phyloP scores from a whole-genome alignment of 2,797 vertebrate genomes.

The Huso huso region DNA sequence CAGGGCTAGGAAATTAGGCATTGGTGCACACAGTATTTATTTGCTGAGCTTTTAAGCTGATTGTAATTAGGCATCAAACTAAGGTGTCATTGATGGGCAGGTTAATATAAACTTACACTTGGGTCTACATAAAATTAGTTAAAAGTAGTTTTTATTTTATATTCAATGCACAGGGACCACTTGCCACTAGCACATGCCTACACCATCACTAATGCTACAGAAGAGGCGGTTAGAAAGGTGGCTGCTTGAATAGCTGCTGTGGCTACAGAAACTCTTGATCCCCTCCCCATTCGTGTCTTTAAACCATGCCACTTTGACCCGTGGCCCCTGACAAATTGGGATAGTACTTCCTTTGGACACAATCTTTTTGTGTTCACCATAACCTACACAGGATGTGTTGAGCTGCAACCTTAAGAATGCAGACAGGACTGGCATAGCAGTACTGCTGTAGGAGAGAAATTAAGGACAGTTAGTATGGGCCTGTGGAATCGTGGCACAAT shows the following conservation, averaged over 20 bases:
- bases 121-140: no score
- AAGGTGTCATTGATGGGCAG: no score
- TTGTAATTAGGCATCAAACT: no score
- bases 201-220: no score
- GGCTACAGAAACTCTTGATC: constrained; percentile 39
- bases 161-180: no score
- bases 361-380: constrained; percentile 83
- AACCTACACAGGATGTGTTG: constrained; percentile 99
- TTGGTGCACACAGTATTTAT: no score
- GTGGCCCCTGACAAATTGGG: constrained; percentile 56
- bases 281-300: constrained; percentile 40
- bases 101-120: no score
- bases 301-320: constrained; percentile 35
- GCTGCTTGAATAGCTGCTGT: constrained; percentile 20
- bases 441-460: constrained; percentile 99
- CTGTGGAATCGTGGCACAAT: constrained; percentile 97
- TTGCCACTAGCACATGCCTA: no score
- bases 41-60: no score
- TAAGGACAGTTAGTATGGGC: constrained; percentile 99
- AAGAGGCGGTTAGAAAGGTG: no score
- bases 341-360: constrained; percentile 80
- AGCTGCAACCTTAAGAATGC: constrained; percentile 99
- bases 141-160: no score
- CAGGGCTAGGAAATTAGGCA: no score
- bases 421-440: constrained; percentile 99